Percentiles rank a stretch among this genome's conserved stretches.
These are phyloP conservation scores for Bradypodion pumilum DNA, from an alignment of 2,797 vertebrate species.

Conservation along the genomic window DNA sequence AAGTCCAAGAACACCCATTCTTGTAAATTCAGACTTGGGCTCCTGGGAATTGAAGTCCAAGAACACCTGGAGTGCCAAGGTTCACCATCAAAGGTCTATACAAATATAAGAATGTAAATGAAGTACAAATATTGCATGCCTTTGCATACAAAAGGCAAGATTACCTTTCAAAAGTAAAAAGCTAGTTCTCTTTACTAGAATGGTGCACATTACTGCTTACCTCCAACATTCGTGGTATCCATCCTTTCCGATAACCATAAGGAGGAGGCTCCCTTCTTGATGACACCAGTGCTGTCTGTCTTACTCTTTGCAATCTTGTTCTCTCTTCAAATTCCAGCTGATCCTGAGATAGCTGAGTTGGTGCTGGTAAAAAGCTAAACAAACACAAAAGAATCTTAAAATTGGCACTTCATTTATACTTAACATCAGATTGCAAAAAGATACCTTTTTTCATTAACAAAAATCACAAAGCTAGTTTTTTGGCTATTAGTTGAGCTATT, in stretches of 20 bases:
- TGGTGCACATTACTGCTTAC: slow-evolving; percentile 65
- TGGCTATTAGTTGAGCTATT: no score
- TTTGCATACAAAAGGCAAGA: not conserved
- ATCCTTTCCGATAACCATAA: slow-evolving; percentile 90
- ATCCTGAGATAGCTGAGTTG: slow-evolving; percentile 96
- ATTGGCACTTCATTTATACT: not conserved
- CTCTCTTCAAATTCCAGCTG: slow-evolving; percentile 95
- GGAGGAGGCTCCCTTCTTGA: slow-evolving; percentile 90
- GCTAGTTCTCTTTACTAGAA: not conserved
- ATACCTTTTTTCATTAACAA: not conserved
- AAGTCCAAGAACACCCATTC: no score
- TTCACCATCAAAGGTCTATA: not conserved
- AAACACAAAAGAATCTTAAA: slow-evolving; percentile 21
- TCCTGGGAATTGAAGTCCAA: no score
- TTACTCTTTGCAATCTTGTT: slow-evolving; percentile 85
- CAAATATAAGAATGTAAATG: not conserved
- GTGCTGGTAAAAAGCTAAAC: slow-evolving; percentile 91
- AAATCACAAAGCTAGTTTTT: not conserved
- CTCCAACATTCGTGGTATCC: slow-evolving; percentile 90
- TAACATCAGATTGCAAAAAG: rapidly evolving
- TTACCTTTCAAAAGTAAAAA: not conserved
- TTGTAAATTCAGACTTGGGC: no score
- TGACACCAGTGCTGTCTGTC: slow-evolving; percentile 89
- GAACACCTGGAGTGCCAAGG: no score
- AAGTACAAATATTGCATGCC: not conserved